Conservation (phyloP, 2,888 invertebrate genomes). For the Camponotus fellah region DNA sequence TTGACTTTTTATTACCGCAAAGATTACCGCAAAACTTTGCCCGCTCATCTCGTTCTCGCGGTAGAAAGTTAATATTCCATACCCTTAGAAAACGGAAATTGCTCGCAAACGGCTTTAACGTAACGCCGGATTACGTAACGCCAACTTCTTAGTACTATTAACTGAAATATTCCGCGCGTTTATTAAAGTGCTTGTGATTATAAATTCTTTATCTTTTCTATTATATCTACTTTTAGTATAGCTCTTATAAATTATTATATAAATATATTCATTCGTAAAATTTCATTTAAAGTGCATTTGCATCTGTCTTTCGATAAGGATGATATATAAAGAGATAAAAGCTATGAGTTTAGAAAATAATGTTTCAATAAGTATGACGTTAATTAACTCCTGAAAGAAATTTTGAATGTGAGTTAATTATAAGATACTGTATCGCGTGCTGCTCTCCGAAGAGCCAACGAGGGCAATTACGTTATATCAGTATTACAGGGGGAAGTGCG, state of each 20-base stretch:
- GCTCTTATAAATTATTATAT: neutral
- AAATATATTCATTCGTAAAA: neutral
- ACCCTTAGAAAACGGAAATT: constrained; percentile 12
- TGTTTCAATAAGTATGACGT: constrained; percentile 15
- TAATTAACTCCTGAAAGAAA: constrained; percentile 32
- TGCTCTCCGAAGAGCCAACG: constrained; percentile 23
- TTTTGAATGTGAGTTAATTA: constrained; percentile 42
- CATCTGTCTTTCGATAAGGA: neutral
- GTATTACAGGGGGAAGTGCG: constrained; percentile 37
- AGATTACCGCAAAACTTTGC: constrained; percentile 30
- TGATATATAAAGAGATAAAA: neutral
- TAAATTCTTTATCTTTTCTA: neutral
- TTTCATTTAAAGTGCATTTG: neutral
- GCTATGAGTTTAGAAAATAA: neutral
- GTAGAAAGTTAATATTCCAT: constrained; percentile 28
- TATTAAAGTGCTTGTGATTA: neutral
- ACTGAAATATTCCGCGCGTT: neutral
- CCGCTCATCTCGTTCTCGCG: neutral
- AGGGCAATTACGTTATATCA: constrained; percentile 36
- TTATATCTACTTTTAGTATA: neutral
- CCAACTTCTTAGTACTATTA: neutral
- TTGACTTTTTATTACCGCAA: constrained; percentile 30
- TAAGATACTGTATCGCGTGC: constrained; percentile 48
- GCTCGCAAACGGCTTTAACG: neutral
- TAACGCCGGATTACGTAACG: constrained; percentile 19